Conservation (phyloP, 2,888 invertebrate genomes). For the Cacoxenus indagator region DNA sequence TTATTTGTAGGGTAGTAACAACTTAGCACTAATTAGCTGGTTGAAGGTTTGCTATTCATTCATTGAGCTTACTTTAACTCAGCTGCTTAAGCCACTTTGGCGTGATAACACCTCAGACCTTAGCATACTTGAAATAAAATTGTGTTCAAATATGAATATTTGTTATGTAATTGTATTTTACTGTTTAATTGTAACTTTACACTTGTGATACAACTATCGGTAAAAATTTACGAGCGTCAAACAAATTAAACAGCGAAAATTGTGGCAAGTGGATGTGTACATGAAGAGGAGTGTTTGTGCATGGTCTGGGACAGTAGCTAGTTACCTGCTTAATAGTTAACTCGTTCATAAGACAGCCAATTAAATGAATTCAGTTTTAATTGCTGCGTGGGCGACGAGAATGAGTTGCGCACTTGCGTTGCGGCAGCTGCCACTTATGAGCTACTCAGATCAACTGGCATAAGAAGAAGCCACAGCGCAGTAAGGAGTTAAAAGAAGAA, state of each 20-base stretch:
- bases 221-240: constrained; percentile 43
- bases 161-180: constrained; percentile 38
- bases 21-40: constrained; percentile 61
- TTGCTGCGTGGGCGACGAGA: not conserved
- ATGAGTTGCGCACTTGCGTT: not conserved
- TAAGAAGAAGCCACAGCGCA: not conserved
- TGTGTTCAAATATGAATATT: constrained; percentile 20
- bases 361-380: not conserved
- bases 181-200: constrained; percentile 45
- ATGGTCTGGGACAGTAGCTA: not conserved
- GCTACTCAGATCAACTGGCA: not conserved
- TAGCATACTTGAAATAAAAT: not conserved
- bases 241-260: constrained; percentile 34
- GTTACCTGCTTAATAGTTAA: constrained; percentile 47
- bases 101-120: not conserved
- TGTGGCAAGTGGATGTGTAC: not conserved
- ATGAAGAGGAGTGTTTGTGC: not conserved
- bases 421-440: not conserved
- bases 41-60: not conserved
- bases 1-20: constrained; percentile 46
- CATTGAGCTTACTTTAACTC: too few species aligned
- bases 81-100: too few species aligned
- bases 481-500: not conserved
- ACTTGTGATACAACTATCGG: constrained; percentile 50
- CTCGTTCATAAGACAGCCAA: constrained; percentile 50